Conservation (phyloP, 2,113 vertebrate genomes). For the Blennius ocellaris region DNA sequence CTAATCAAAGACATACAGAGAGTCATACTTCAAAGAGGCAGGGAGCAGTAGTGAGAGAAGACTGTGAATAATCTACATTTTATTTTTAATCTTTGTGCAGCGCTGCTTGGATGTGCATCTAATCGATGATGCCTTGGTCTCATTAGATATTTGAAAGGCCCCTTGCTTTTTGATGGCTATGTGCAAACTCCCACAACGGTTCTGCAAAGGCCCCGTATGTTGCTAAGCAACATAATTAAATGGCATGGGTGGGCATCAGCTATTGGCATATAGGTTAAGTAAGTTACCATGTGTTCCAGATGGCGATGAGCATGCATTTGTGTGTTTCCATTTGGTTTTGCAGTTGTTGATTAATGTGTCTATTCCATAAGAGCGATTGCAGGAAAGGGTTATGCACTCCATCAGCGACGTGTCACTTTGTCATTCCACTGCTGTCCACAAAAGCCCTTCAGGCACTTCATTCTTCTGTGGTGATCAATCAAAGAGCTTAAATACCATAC, state of each 20-base stretch:
- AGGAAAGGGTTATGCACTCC: constrained; percentile 3
- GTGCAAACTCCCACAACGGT: neutral
- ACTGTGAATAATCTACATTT: neutral
- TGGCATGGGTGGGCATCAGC: constrained; percentile 6
- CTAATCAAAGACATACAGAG: constrained; percentile 30
- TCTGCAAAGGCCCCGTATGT: constrained; percentile 21
- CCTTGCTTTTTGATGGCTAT: neutral
- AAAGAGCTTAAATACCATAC: no score
- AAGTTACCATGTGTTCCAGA: constrained; percentile 23
- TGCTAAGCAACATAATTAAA: constrained; percentile 47
- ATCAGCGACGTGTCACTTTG: neutral
- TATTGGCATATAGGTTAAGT: constrained; percentile 36
- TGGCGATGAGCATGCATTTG: constrained; percentile 19
- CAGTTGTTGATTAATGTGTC: constrained; percentile 23
- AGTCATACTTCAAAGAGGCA: constrained; percentile 31
- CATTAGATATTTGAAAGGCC: neutral
- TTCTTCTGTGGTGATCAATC: neutral
- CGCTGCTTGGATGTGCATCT: constrained; percentile 5
- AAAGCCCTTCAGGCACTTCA: neutral
- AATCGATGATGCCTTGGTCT: constrained; percentile 12
- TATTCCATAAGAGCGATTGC: constrained; percentile 5
- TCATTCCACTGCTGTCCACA: neutral
- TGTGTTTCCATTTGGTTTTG: constrained; percentile 4
- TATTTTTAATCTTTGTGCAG: constrained; percentile 14
- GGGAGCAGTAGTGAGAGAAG: neutral